Evolutionary conservation across 1,140 invertebrate species (phyloP).

Genomic region (Drosophila teissieri): DNA sequence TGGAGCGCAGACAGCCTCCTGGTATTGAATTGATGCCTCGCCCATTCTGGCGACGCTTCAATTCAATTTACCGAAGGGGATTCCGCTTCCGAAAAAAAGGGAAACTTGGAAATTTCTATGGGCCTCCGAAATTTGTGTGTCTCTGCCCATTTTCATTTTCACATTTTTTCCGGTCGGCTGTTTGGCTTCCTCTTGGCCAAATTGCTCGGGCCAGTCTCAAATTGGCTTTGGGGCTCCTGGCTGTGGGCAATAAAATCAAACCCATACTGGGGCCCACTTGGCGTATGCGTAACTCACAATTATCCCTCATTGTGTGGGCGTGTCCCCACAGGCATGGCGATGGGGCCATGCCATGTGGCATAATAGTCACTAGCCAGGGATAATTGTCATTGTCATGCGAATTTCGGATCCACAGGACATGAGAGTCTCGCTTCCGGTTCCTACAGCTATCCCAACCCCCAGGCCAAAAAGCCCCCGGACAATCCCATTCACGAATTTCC

Average conservation of each 20-base stretch:
- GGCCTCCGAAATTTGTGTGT: slow-evolving; percentile 37
- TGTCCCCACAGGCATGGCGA: slow-evolving; percentile 16
- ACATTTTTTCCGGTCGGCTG: slow-evolving; percentile 22
- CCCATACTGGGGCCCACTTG: slow-evolving; percentile 56
- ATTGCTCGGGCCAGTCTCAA: slow-evolving; percentile 63
- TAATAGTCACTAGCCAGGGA: slow-evolving; percentile 52
- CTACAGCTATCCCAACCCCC: slow-evolving; percentile 18
- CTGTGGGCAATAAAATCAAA: slow-evolving; percentile 70
- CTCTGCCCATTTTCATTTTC: slow-evolving; percentile 40
- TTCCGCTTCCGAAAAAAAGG: slow-evolving; percentile 20
- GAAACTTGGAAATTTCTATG: slow-evolving; percentile 46
- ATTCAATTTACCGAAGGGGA: slow-evolving; percentile 55
- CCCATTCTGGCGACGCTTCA: slow-evolving; percentile 29
- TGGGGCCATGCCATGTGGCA: not conserved
- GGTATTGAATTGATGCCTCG: slow-evolving; percentile 47
- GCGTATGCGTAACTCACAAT: slow-evolving; percentile 80
- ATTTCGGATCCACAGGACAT: slow-evolving; percentile 33
- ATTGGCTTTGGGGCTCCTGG: slow-evolving; percentile 51
- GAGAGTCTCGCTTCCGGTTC: slow-evolving; percentile 25
- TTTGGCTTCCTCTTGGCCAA: slow-evolving; percentile 61
- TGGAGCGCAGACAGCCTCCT: slow-evolving; percentile 35
- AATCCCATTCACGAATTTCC: slow-evolving; percentile 48
- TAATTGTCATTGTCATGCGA: slow-evolving; percentile 75
- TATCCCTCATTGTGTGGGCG: slow-evolving; percentile 73
- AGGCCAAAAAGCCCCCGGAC: slow-evolving; percentile 6